Percentiles rank a stretch among this genome's conserved stretches.
Conservation (phyloP, 2,888 invertebrate genomes). For the Podabrus alpinus region DNA sequence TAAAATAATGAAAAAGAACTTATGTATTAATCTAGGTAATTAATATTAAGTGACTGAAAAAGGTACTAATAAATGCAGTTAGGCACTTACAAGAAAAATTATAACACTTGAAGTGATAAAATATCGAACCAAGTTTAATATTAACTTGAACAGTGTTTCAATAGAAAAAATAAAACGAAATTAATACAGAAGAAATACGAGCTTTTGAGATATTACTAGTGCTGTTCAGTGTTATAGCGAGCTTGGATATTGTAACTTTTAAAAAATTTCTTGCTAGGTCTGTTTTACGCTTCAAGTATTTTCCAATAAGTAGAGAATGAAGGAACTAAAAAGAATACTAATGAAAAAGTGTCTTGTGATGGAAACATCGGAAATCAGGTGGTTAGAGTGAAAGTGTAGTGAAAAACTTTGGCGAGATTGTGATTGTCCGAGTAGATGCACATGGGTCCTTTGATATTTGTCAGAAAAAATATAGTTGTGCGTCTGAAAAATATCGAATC, state of each 20-base stretch:
- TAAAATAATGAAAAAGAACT: too few species aligned
- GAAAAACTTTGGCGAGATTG: conserved; percentile 28
- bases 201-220: conserved; percentile 33
- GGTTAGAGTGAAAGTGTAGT: conserved; percentile 41
- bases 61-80: background rate
- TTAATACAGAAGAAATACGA: conserved; percentile 42
- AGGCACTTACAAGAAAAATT: background rate
- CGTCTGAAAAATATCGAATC: conserved; percentile 8
- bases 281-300: conserved; percentile 47
- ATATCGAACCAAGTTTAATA: conserved; percentile 18
- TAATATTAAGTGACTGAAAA: background rate
- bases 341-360: conserved; percentile 49
- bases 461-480: background rate
- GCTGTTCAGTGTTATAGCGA: conserved; percentile 44
- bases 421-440: conserved; percentile 24
- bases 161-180: conserved; percentile 39
- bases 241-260: conserved; percentile 44
- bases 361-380: conserved; percentile 45
- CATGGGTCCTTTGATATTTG: conserved; percentile 21
- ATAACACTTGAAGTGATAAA: background rate
- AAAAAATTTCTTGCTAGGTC: conserved; percentile 44
- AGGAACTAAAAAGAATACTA: conserved; percentile 43
- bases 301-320: conserved; percentile 44
- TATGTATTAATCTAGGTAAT: too few species aligned
- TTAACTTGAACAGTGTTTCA: conserved; percentile 38